Evolutionary conservation across 2,113 vertebrate genomes (phyloP).

Genomic region (Motacilla tschutschensis): DNA sequence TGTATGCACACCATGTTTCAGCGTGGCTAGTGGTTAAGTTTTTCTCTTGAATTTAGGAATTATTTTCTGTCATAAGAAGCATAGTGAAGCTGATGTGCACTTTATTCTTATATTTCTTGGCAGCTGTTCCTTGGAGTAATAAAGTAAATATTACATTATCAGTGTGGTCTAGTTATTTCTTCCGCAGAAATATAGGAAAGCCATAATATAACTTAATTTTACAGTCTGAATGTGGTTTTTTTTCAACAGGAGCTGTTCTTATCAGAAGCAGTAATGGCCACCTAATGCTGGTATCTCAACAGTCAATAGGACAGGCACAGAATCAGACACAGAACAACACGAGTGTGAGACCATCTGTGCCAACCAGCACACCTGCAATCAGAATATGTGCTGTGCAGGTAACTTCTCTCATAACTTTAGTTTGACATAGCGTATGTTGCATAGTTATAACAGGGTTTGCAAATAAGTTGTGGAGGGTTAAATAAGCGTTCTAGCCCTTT

Average conservation of each 20-base stretch:
- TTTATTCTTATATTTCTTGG: neutral
- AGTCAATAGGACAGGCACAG: conserved; percentile 79
- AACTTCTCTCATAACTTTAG: neutral
- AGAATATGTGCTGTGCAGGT: conserved; percentile 79
- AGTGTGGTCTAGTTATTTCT: neutral
- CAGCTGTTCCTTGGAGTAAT: neutral
- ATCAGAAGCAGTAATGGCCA: conserved; percentile 91
- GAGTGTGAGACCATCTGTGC: conserved; percentile 47
- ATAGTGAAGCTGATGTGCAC: neutral
- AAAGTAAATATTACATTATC: neutral
- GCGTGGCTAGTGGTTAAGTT: neutral
- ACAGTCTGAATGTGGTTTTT: neutral
- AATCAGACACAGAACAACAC: conserved; percentile 68
- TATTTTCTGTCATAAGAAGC: neutral
- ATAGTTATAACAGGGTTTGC: neutral
- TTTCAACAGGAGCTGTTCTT: conserved; percentile 85
- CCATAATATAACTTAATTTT: neutral
- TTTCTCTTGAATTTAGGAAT: neutral
- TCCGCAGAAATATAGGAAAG: neutral
- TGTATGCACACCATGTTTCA: neutral
- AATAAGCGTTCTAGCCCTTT: neutral
- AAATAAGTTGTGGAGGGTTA: neutral
- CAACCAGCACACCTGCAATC: conserved; percentile 50
- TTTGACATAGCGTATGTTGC: rapidly evolving
- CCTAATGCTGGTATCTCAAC: conserved; percentile 92